Base-by-base conservation (phyloP, 2,113 vertebrate species). In the Falco punctatus region DNA sequence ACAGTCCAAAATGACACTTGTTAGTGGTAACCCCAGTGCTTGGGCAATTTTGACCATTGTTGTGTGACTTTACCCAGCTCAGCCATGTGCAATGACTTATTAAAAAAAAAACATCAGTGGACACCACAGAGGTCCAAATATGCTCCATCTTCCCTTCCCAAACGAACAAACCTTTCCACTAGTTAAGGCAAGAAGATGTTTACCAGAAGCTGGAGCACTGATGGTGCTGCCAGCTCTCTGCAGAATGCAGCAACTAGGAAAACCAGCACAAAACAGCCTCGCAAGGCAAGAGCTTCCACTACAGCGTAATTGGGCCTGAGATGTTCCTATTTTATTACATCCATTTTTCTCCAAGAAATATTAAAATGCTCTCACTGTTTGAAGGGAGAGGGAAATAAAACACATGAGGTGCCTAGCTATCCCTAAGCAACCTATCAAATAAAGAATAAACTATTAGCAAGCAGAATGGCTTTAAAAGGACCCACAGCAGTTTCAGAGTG, bases 281-380 rank as follows among this genome's bases (percentile, higher is more conserved):
- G 1, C 61, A 88, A 78, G 71, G 86, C 83, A 91, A 91, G 27
- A 87, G 71, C 66, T 89, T 88, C 79, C 81, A 59, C 81, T 44
- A 62, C 77, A 61, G 19, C 0, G 1, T 49, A 57, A 92, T 81
- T 55, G 86, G 70, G 73, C 91, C 66, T 2, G 1, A 82, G 91
- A 73, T 61, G 48, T 90, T 95, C 28, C 8, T 96, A 30, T 93
- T 94, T 97, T 96, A 97, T 97, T 96, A 65, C 89, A 96, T 30
- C 42, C 40, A 89, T 97, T 96, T 94, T 95, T 97, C 95, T 92
- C 91, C 89, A 86, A 94, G 91, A 97, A 95, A 94, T 96, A 97
- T 95, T 97, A 91, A 95, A 96, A 94, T 80, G 38, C 24, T 92
- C 73, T 77, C 42, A 6, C 22, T 71, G 14, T 58, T 92, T 90